These are phyloP conservation scores for Cephus sareptanus DNA, from an alignment of 2,888 invertebrate genomes.

Conservation along the genomic window DNA sequence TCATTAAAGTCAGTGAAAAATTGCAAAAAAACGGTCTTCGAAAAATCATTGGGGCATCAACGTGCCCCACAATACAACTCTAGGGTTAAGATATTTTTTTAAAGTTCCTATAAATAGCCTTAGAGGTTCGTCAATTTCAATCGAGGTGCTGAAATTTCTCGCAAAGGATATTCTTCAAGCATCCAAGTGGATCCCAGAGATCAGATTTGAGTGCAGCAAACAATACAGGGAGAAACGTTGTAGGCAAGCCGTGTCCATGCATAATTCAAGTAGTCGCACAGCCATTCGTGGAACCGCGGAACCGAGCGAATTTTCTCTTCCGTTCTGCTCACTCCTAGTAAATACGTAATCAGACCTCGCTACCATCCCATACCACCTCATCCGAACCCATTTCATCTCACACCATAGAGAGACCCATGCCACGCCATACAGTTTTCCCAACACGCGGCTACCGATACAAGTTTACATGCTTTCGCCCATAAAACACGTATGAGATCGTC, in stretches of 20 bases:
- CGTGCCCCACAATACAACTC: too few species aligned
- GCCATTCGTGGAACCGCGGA: slow-evolving; percentile 56
- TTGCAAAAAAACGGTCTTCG: too few species aligned
- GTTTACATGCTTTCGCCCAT: slow-evolving; percentile 44
- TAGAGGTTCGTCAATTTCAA: not conserved
- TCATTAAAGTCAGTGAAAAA: not conserved
- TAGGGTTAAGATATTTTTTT: not conserved
- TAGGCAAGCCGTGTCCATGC: slow-evolving; percentile 65
- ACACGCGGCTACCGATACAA: slow-evolving; percentile 42
- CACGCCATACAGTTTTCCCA: slow-evolving; percentile 21
- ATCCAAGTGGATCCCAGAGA: slow-evolving; percentile 48
- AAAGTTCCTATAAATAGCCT: not conserved
- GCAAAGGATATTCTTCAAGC: not conserved
- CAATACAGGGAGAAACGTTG: slow-evolving; percentile 54
- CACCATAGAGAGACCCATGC: slow-evolving; percentile 3
- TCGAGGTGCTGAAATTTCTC: not conserved
- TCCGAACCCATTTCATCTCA: slow-evolving; percentile 18
- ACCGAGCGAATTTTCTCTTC: slow-evolving; percentile 62
- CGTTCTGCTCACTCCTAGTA: slow-evolving; percentile 59
- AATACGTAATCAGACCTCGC: slow-evolving; percentile 65
- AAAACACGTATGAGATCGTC: slow-evolving; percentile 47
- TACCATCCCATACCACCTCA: slow-evolving; percentile 39
- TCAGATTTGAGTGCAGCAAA: slow-evolving; percentile 58
- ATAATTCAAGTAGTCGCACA: slow-evolving; percentile 64
- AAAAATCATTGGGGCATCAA: too few species aligned